phyloP scores from a whole-genome alignment of 2,888 invertebrate species.

The Dicroscelio sp. region DNA sequence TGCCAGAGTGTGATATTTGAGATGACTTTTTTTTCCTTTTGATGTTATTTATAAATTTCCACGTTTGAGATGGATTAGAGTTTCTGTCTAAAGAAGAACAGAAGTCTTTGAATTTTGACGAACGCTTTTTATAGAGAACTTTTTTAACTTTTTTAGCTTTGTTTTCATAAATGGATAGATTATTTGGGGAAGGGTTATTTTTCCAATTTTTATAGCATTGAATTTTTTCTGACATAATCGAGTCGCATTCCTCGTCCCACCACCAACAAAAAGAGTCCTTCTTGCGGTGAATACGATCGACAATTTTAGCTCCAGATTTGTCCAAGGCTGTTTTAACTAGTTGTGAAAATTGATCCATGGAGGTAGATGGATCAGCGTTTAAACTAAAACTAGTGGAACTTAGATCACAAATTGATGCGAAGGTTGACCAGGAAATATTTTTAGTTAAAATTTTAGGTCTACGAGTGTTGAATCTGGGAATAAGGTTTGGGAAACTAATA shows the following conservation, averaged over 20 bases:
- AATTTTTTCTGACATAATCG: background rate
- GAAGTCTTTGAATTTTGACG: background rate
- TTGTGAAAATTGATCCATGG: no score
- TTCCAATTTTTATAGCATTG: background rate
- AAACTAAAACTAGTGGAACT: background rate
- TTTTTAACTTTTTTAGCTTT: background rate
- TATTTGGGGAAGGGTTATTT: background rate
- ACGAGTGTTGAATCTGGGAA: background rate
- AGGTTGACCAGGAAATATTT: background rate
- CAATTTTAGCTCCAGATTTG: background rate
- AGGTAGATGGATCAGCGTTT: background rate
- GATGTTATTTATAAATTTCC: constrained; percentile 4
- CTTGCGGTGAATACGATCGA: background rate
- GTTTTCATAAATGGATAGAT: background rate
- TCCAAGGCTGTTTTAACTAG: no score
- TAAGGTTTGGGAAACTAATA: background rate
- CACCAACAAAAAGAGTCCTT: background rate
- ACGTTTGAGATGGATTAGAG: background rate
- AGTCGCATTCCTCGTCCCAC: constrained; percentile 12
- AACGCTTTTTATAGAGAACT: no score
- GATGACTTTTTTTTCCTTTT: background rate
- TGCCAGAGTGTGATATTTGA: background rate
- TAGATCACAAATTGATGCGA: background rate
- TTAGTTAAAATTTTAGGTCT: background rate
- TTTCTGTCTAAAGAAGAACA: constrained; percentile 12